Evolutionary conservation across 2,113 vertebrate genomes (phyloP).

Genomic region (Ptilorrhoa leucosticta): DNA sequence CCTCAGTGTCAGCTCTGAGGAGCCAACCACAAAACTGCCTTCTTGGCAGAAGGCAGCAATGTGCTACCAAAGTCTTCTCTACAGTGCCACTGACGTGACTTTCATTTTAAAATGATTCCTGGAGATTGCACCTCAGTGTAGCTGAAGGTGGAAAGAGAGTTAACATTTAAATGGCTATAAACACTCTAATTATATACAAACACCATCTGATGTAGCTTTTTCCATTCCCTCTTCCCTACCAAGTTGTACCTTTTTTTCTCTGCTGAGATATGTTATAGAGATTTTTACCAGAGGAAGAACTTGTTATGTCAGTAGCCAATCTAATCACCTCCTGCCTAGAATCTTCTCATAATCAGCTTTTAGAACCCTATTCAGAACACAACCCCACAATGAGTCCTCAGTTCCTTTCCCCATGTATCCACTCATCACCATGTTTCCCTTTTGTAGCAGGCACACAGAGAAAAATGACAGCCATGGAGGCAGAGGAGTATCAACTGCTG

Average conservation of each 20-base stretch:
- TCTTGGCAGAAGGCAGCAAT: not conserved
- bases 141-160: not conserved
- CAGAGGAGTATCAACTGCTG: constrained; percentile 71
- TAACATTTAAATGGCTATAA: not conserved
- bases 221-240: not conserved
- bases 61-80: not conserved
- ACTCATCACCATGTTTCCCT: not conserved
- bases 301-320: not conserved
- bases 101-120: not conserved
- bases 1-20: not conserved
- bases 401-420: not conserved
- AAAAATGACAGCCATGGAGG: constrained; percentile 69
- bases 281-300: not conserved
- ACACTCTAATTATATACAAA: not conserved
- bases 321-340: not conserved
- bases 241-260: not conserved
- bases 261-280: not conserved
- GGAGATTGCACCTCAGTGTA: not conserved
- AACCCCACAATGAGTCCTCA: not conserved
- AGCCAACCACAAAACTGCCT: not conserved
- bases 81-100: not conserved
- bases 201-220: not conserved
- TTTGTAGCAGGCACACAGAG: not conserved
- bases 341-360: not conserved
- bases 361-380: not conserved